Evolutionary conservation across 2,113 vertebrate species (phyloP).

Genomic region (Addax nasomaculatus): DNA sequence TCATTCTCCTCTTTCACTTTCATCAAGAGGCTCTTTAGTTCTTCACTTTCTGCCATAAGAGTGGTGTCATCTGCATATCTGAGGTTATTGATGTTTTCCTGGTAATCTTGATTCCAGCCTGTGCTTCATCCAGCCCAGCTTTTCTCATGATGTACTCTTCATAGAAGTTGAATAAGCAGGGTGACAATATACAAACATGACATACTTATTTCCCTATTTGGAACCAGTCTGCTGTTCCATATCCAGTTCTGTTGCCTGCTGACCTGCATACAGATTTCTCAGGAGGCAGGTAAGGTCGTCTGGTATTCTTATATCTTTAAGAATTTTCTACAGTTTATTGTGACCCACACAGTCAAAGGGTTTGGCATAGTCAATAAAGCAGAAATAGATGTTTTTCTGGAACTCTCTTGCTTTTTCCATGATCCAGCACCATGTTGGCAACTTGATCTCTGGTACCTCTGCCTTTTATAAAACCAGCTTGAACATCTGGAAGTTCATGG

Average conservation of each 20-base stretch:
- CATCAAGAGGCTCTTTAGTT: not conserved
- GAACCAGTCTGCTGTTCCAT: not conserved
- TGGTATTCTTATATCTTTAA: not conserved
- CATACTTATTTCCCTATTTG: not conserved
- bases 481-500: not conserved
- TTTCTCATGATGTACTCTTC: not conserved
- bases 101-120: not conserved
- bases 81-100: not conserved
- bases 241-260: not conserved
- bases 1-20: not conserved
- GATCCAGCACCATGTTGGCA: not conserved
- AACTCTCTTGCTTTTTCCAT: too few species aligned
- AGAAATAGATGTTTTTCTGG: too few species aligned
- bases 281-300: fast-evolving
- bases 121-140: not conserved
- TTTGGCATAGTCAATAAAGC: too few species aligned
- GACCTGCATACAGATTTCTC: not conserved
- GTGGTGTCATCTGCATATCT: not conserved
- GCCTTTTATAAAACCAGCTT: not conserved
- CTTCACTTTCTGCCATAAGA: not conserved
- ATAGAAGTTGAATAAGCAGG: not conserved
- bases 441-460: not conserved
- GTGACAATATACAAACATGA: not conserved
- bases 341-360: not conserved
- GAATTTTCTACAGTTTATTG: not conserved